Conservation (phyloP, 2,888 invertebrate genomes). For the Aspidiotus rigidus region DNA sequence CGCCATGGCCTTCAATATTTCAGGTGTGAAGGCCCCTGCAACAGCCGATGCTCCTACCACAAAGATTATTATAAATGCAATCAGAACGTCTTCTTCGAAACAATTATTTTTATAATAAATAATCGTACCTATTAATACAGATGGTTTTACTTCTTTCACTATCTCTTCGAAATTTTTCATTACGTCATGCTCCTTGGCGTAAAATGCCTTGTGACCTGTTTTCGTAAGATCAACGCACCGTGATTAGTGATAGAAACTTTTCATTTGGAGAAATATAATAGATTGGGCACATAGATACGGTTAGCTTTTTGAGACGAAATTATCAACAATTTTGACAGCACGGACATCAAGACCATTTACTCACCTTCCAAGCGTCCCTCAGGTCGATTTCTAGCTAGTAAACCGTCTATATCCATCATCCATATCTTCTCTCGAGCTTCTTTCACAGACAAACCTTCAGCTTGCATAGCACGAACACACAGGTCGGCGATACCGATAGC, state of each 20-base stretch:
- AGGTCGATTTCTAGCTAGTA: slow-evolving; percentile 48
- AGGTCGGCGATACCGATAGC: slow-evolving; percentile 78
- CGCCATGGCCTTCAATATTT: slow-evolving; percentile 78
- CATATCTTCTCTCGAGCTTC: slow-evolving; percentile 84
- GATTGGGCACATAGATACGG: no score
- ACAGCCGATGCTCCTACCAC: slow-evolving; percentile 80
- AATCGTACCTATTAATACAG: slow-evolving; percentile 34
- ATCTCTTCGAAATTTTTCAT: slow-evolving; percentile 70
- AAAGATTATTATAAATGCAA: neutral
- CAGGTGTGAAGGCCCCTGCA: slow-evolving; percentile 80
- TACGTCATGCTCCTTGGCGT: slow-evolving; percentile 68
- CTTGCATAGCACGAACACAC: slow-evolving; percentile 77
- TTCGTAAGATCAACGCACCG: neutral
- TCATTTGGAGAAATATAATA: neutral
- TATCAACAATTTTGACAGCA: neutral
- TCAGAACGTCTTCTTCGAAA: no score
- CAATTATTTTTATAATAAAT: neutral
- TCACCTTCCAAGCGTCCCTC: slow-evolving; percentile 43
- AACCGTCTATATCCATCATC: slow-evolving; percentile 90
- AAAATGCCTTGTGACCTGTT: slow-evolving; percentile 54
- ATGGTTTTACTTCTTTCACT: slow-evolving; percentile 62
- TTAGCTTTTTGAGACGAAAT: neutral
- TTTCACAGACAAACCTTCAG: slow-evolving; percentile 51
- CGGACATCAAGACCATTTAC: neutral
- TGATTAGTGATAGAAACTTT: neutral